Evolutionary conservation across 1,140 invertebrate species (phyloP).

Genomic region (Pseudomyrmex concolor): DNA sequence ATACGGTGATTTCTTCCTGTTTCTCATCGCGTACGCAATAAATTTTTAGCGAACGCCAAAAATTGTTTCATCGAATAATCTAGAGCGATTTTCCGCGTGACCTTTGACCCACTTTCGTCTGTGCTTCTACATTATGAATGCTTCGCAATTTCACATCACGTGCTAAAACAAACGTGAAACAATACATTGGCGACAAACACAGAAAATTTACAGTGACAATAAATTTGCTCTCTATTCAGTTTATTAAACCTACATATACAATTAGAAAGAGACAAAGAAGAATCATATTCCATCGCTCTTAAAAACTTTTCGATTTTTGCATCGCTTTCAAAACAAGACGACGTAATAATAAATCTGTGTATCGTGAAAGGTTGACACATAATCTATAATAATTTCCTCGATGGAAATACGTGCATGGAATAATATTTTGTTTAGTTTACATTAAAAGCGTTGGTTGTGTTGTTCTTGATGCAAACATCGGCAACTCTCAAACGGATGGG

Average conservation of each 20-base stretch:
- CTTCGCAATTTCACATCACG: conserved; percentile 34
- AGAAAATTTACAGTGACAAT: too few relatives aligned
- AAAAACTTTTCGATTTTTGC: background rate
- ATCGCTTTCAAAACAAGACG: conserved; percentile 9
- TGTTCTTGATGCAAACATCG: conserved; percentile 22
- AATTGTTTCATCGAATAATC: conserved; percentile 42
- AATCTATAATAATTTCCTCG: conserved; percentile 20
- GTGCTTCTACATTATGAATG: conserved; percentile 38
- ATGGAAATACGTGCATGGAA: conserved; percentile 23
- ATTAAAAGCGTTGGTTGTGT: conserved; percentile 11
- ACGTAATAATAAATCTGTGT: background rate
- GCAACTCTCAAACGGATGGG: background rate
- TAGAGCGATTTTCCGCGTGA: conserved; percentile 36
- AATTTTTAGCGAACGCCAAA: conserved; percentile 27
- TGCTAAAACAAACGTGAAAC: conserved; percentile 40
- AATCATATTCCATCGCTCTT: background rate
- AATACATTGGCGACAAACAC: background rate
- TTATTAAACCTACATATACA: too few relatives aligned
- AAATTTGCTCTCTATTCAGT: background rate
- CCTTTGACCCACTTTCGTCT: conserved; percentile 26
- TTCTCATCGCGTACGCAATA: conserved; percentile 13
- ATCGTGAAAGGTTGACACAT: background rate
- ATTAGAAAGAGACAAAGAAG: too few relatives aligned
- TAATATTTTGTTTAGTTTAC: conserved; percentile 13
- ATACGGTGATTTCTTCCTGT: conserved; percentile 5